Evolutionary conservation across 2,113 vertebrate species (phyloP).

Genomic region (Sus scrofa): T2T-Sscrofa CM000820.6:20721501-20722000

Average conservation of each 20-base stretch:
- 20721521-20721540: fast-evolving
- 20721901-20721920: not conserved
- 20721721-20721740: not conserved
- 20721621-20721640: not conserved
- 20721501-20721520: not conserved
- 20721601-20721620: not conserved
- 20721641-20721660: not conserved
- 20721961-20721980: not conserved
- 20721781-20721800: not conserved
- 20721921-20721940: not conserved
- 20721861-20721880: not conserved
- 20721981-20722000: not conserved
- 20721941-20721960: not conserved
- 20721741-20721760: not conserved
- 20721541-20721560: fast-evolving
- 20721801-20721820: not conserved
- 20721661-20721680: not conserved
- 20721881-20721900: not conserved
- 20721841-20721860: not conserved
- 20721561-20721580: not conserved
- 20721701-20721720: not conserved
- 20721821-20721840: not conserved
- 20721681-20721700: not conserved
- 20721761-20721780: not conserved
- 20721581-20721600: not conserved